Evolutionary conservation across 2,888 invertebrate genomes (phyloP), one percentile per base, ranked within the genome.

Genomic region (Drosophila prolongata): DNA sequence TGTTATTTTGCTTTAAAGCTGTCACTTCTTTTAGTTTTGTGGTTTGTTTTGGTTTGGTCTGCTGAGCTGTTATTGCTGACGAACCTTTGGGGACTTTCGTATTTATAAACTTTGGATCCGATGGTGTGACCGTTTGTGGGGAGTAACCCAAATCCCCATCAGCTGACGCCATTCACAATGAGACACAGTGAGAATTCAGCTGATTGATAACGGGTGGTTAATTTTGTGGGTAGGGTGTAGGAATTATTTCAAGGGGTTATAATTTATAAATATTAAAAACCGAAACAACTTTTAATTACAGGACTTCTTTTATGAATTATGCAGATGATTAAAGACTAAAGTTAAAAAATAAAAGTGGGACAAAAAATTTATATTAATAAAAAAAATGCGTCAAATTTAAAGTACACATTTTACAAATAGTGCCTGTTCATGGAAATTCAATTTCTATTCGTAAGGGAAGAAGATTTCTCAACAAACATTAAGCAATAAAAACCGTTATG

Each of bases 1-100:
- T 66, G 14, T 4, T 30, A 38, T 71, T 57, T 50, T n/a, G 35
- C 19, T 52, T 49, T 35, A 16, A 56, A 2, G 47, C 44, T 56
- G 49, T 49, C 67, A 79, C 70, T 78, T 53, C 34, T 60, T 42
- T 42, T 71, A 52, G 27, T 13, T 54, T 54, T 52, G 34, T 49
- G 59, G 34, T 50, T 73, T 57, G 57, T 38, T 66, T 34, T 66
- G 40, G 38, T 35, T 57, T 56, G 35, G 43, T 54, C 38, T 67
- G 40, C 34, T 43, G 62, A 50, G 62, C 61, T 64, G 42, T 13
- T 30, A 67, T 53, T 49, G 71, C 62, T 71, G 47, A 14, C 42
- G n/a, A 37, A 37, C 37, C 14, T 3, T 11, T 37, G 30, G 27
- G 6, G 53, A 34, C 49, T 16, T 49, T 30, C 44, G 50, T 49